Evolutionary conservation across 2,797 vertebrate genomes (phyloP), one percentile per base, ranked within the genome.

Genomic region (Chromobotia macracanthus): DNA sequence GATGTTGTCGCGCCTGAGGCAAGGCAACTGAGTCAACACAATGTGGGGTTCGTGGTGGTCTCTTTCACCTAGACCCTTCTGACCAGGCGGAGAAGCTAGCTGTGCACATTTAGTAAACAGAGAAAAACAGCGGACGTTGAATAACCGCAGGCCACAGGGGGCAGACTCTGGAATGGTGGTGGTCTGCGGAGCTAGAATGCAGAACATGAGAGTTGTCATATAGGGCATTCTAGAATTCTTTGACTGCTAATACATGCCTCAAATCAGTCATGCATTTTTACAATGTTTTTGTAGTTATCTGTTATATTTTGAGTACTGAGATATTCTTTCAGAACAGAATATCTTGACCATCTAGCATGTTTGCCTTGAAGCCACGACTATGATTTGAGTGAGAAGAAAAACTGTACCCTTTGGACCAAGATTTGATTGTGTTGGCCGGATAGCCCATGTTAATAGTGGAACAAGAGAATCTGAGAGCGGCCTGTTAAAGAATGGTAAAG

Each of bases 1-100:
- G 85, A 89, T 91, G 89, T 90, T 89, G 87, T 91, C 85, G 35
- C 83, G 91, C 90, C 90, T 88, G 82, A 2, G 89, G 90, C 82
- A 74, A 92, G 88, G 84, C 90, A 93, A 92, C 90, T 91, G 90
- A 89, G 87, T 91, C 90, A 93, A 92, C 90, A 92, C 70, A 12
- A 56, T 78, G 81, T 70, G 78, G 74, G 82, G 84, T 83, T 87
- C 66, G 67, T 69, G 68, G 87, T 68, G 86, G 86, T 85, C 87
- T 79, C 55, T 44, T 88, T 83, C 85, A 87, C 81, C 83, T 78
- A 75, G 86, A 86, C 77, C 75, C 82, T 86, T 87, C 84, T 74
- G 87, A 88, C 81, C 85, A 53, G 83, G 83, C 84, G 78, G 85
- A 73, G 63, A 35, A 83, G 84, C 86, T 81, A 55, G 83, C 88